These are phyloP conservation scores for Operophtera brumata DNA, from an alignment of 2,888 invertebrate species.

Conservation along the genomic window DNA sequence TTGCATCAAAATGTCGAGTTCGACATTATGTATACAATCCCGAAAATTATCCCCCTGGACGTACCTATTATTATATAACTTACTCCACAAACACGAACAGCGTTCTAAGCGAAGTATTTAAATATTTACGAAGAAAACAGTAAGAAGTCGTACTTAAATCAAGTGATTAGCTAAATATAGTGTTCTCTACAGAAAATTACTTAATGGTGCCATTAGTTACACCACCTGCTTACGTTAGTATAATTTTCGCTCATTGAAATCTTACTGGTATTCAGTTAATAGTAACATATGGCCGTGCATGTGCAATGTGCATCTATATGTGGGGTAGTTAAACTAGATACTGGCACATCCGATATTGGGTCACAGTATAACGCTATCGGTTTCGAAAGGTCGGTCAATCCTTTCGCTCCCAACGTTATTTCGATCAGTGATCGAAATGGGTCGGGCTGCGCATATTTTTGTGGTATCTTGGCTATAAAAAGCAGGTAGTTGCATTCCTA, in stretches of 20 bases:
- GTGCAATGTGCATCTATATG: conserved; percentile 53
- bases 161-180: conserved; percentile 26
- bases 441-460: conserved; percentile 62
- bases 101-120: conserved; percentile 15
- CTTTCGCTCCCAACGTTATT: conserved; percentile 40
- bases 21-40: too few relatives aligned
- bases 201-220: conserved; percentile 30
- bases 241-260: conserved; percentile 40
- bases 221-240: conserved; percentile 20
- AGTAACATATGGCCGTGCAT: conserved; percentile 45
- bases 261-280: conserved; percentile 25
- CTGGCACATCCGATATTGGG: conserved; percentile 51
- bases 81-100: background rate
- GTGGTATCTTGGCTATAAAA: conserved; percentile 64
- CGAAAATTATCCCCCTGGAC: background rate
- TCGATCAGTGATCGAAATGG: conserved; percentile 59
- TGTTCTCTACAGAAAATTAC: conserved; percentile 28
- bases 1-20: too few relatives aligned
- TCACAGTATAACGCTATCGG: conserved; percentile 54
- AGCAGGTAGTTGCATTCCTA: conserved; percentile 76
- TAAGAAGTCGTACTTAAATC: conserved; percentile 19
- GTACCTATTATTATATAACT: background rate
- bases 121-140: conserved; percentile 22
- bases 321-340: conserved; percentile 39
- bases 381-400: conserved; percentile 54